Base-by-base conservation (phyloP, 2,113 vertebrate species). In the Dasypus novemcinctus region DNA sequence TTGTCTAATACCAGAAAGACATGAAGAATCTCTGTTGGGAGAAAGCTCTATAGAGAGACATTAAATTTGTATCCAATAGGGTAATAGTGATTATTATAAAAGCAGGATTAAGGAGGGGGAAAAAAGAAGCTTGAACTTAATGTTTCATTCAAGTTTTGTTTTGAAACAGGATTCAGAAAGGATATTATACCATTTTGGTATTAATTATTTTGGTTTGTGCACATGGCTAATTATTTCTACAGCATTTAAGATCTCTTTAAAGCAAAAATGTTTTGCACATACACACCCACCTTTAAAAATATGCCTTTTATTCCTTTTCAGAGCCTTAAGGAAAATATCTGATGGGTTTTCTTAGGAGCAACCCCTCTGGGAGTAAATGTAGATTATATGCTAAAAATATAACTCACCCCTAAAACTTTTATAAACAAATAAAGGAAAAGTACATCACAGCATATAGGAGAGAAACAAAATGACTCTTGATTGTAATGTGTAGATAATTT, bases 381-480 rank as follows among this genome's bases (percentile, higher is more conserved):
- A 88, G 96, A 97, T 97, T 97, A 74, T 95, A 85, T 57, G 93
- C 93, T 95, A 96, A 97, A 98, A 97, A 98, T 95, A 86, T 95
- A 94, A 90, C 87, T 83, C 97, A 90, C 93, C 85, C 95, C 96
- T 96, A 96, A 96, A 97, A 95, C 76, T 61, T n/a, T 1, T 92
- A 91, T 95, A 97, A 98, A 98, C 96, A 98, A 97, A 97, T 94
- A 95, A 97, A 71, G 68, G 68, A 93, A 97, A 97, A 97, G 90
- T 93, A 98, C 94, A 96, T 1, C 91, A 43, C 23, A 82, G 96
- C 46, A 90, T 46, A 83, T n/a, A 61, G 17, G 92, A 17, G 74
- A 97, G 96, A 98, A 98, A 98, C 96, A 98, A 96, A 97, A 95
- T 57, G 41, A 93, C 69, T 96, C 87, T 97, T 41, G 54, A 95